These are phyloP conservation scores for Prochilodus magdalenae DNA, from an alignment of 2,113 vertebrate genomes.

Conservation along the genomic window DNA sequence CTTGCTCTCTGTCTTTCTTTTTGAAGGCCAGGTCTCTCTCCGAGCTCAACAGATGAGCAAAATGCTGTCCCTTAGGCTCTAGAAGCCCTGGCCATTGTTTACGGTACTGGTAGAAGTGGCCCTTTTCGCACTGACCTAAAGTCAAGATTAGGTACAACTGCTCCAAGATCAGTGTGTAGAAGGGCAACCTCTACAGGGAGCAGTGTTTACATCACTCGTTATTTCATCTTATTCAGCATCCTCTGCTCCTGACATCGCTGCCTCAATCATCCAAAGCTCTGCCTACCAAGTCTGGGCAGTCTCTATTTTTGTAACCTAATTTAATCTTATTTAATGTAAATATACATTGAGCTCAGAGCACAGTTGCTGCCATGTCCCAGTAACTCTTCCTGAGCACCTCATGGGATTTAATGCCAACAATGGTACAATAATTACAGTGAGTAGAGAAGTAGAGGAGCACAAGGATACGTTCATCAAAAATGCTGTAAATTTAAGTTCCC, in stretches of 20 bases:
- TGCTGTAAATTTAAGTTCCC: conserved; percentile 55
- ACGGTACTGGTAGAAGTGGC: conserved; percentile 14
- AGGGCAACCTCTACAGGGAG: conserved; percentile 1
- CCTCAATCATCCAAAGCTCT: conserved; percentile 29
- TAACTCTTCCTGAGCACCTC: conserved; percentile 2
- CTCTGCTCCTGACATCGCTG: not conserved
- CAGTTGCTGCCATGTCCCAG: conserved; percentile 13
- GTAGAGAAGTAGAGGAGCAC: conserved; percentile 45
- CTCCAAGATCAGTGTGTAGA: not conserved
- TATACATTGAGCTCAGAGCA: conserved; percentile 37
- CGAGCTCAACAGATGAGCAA: not conserved
- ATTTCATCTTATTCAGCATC: conserved; percentile 9
- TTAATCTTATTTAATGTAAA: conserved; percentile 65
- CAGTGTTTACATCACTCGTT: conserved; percentile 29
- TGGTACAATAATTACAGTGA: conserved; percentile 54
- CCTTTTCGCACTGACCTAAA: conserved; percentile 8
- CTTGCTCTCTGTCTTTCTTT: not conserved
- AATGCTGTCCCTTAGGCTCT: not conserved
- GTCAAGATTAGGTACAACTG: not conserved
- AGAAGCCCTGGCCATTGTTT: conserved; percentile 33
- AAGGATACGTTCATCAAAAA: conserved; percentile 36
- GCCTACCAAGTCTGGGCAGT: conserved; percentile 14
- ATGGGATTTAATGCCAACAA: conserved; percentile 22
- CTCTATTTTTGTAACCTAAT: conserved; percentile 50
- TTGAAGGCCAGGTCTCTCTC: not conserved